These are phyloP conservation scores for Meloidogyne chitwoodi DNA, from an alignment of 1,140 invertebrate species.

Conservation along the genomic window DNA sequence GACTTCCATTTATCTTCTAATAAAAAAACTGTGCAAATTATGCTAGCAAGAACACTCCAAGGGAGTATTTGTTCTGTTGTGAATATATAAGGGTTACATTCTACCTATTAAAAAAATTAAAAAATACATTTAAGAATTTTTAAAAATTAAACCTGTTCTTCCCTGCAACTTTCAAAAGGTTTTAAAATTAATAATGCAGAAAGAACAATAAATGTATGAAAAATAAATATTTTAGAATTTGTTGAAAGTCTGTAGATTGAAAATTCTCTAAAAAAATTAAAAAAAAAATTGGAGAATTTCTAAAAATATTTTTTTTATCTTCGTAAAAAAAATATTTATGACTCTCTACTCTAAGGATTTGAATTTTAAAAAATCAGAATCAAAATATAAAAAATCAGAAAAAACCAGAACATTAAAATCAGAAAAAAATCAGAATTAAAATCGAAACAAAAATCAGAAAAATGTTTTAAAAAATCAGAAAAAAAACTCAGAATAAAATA, in stretches of 20 bases:
- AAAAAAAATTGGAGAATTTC: not conserved
- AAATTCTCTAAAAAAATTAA: not conserved
- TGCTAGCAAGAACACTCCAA: not conserved
- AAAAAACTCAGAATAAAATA: no score
- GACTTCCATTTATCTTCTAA: not conserved
- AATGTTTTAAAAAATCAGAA: no score
- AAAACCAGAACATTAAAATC: no score
- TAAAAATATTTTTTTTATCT: no score
- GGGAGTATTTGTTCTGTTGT: not conserved
- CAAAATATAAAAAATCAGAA: no score
- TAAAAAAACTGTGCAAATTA: not conserved
- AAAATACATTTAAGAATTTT: not conserved
- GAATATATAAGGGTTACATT: not conserved
- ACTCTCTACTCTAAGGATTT: no score
- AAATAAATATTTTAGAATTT: not conserved
- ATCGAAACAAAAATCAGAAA: no score
- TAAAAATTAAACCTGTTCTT: conserved; percentile 28
- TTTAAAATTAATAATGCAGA: conserved; percentile 20
- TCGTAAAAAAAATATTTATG: no score
- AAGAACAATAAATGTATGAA: not conserved
- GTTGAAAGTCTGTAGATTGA: not conserved
- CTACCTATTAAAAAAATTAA: not conserved
- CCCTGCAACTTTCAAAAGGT: conserved; percentile 28
- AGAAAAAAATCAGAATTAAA: no score
- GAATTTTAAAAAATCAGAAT: no score